Percentiles rank a stretch among this genome's conserved stretches.
These are phyloP conservation scores for Coregonus ussuriensis DNA, from an alignment of 2,797 vertebrate genomes.

Conservation along the genomic window DNA sequence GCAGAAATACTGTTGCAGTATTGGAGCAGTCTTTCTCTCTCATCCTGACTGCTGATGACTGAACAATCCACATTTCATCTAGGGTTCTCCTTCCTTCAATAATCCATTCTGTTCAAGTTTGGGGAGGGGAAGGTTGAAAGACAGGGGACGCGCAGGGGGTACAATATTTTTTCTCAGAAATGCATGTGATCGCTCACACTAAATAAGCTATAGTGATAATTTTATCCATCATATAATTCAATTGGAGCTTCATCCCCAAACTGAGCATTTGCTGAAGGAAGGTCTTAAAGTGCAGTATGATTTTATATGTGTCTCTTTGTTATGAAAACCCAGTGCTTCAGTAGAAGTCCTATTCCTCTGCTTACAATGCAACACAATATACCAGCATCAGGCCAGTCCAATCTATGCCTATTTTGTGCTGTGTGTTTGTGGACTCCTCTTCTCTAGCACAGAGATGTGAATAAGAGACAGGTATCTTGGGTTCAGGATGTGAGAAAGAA, in stretches of 20 bases:
- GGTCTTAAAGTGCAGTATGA: not conserved
- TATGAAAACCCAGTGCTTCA: not conserved
- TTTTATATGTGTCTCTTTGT: not conserved
- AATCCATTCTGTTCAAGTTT: slow-evolving; percentile 53
- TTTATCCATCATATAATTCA: slow-evolving; percentile 1
- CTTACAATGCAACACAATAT: not conserved
- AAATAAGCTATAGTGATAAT: slow-evolving; percentile 4
- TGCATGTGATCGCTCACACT: slow-evolving; percentile 31
- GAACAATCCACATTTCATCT: slow-evolving; percentile 28
- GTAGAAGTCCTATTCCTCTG: not conserved
- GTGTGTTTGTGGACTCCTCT: not conserved
- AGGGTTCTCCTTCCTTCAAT: slow-evolving; percentile 28
- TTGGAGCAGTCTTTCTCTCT: slow-evolving; percentile 15
- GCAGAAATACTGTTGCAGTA: not conserved
- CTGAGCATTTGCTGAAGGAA: not conserved
- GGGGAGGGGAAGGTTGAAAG: slow-evolving; percentile 6
- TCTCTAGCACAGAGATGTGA: not conserved
- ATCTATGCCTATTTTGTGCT: not conserved
- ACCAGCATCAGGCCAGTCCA: not conserved
- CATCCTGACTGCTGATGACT: not conserved
- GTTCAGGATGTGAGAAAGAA: not conserved
- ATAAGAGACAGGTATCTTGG: not conserved
- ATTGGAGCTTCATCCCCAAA: not conserved
- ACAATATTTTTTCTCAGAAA: slow-evolving; percentile 19
- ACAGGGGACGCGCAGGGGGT: not conserved